phyloP scores from a whole-genome alignment of 2,113 vertebrate species.

The Stegastes partitus region DNA sequence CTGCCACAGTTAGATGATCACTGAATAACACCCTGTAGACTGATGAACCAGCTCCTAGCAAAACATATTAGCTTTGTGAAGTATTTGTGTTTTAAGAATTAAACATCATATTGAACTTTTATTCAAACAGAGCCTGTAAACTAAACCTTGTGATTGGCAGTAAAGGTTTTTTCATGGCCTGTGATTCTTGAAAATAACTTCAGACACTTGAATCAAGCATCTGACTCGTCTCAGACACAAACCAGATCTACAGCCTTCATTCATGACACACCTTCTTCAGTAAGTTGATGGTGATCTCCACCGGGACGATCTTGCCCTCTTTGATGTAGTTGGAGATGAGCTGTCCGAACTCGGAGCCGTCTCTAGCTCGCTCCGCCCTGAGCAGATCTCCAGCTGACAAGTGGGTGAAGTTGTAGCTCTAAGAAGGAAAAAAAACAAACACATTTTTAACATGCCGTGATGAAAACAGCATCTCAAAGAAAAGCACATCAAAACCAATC shows the following conservation, averaged over 20 bases:
- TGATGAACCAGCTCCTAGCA: neutral
- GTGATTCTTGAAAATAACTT: too few species aligned
- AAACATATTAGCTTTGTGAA: neutral
- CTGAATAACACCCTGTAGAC: neutral
- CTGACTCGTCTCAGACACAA: neutral
- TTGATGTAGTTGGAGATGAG: slow-evolving; percentile 94
- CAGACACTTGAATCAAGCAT: neutral
- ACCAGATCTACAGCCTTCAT: neutral
- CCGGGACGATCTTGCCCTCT: slow-evolving; percentile 96
- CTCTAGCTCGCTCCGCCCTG: slow-evolving; percentile 91
- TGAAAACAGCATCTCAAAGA: neutral
- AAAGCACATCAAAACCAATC: neutral
- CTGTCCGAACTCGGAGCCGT: slow-evolving; percentile 91
- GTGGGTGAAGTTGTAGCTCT: slow-evolving; percentile 95
- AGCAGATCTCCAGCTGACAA: slow-evolving; percentile 97
- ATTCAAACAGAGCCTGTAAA: too few species aligned
- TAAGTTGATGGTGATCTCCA: slow-evolving; percentile 96
- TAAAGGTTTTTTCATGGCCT: too few species aligned
- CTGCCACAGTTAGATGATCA: too few species aligned
- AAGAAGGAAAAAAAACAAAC: slow-evolving; percentile 24
- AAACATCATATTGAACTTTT: too few species aligned
- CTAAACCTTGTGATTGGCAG: too few species aligned
- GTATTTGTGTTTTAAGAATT: neutral
- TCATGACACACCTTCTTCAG: slow-evolving; percentile 89
- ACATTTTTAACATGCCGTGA: neutral